Evolutionary conservation across 2,888 invertebrate genomes (phyloP).

Genomic region (Smittia aterrima): DNA sequence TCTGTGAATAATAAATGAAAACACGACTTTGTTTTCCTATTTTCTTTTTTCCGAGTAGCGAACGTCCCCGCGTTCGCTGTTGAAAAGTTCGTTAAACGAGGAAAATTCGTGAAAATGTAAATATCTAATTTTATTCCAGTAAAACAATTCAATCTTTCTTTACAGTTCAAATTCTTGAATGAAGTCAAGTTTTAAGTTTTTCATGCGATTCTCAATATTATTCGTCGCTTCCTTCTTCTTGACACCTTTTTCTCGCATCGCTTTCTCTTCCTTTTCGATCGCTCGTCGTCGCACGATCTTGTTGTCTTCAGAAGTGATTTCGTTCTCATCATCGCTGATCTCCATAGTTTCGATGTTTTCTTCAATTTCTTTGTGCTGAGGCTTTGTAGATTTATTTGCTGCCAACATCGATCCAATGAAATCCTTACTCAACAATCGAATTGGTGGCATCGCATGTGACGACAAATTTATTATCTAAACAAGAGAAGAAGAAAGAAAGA

Average conservation of each 20-base stretch:
- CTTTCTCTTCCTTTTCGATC: not conserved
- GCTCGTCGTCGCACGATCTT: not conserved
- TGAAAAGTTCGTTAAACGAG: not conserved
- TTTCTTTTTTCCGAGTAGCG: not conserved
- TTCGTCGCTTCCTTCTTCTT: slow-evolving; percentile 8
- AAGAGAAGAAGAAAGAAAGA: slow-evolving; percentile 4
- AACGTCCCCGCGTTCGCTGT: not conserved
- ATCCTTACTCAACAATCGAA: slow-evolving; percentile 48
- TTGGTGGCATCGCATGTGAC: slow-evolving; percentile 52
- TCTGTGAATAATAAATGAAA: not conserved
- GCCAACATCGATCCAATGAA: slow-evolving; percentile 38
- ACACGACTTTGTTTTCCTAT: not conserved
- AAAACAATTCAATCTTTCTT: not conserved
- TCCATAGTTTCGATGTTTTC: not conserved
- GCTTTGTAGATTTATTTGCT: not conserved
- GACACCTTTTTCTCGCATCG: not conserved
- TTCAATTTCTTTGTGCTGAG: not conserved
- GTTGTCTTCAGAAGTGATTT: not conserved
- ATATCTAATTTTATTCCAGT: not conserved
- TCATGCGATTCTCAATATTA: slow-evolving; percentile 13
- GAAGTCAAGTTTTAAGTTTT: slow-evolving; percentile 12
- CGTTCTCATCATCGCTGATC: not conserved
- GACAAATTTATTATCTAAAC: slow-evolving; percentile 52
- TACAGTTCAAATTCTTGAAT: not conserved
- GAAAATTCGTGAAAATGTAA: not conserved